Evolutionary conservation across 2,797 vertebrate genomes (phyloP), one percentile per base, ranked within the genome.

Genomic region (Heterohyrax brucei): DNA sequence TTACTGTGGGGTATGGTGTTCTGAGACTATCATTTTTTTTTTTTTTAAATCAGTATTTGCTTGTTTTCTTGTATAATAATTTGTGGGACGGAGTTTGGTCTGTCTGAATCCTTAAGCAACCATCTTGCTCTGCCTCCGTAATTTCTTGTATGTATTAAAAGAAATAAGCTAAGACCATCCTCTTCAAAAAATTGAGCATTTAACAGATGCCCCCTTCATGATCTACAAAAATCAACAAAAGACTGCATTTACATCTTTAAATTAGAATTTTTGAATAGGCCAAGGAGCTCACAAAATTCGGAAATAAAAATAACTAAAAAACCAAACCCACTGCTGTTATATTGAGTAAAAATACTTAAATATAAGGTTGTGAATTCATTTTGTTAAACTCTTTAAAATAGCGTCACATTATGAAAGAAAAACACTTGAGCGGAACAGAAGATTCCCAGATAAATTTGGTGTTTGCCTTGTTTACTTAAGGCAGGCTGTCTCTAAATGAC

Each of bases 111-210:
- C 59, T 61, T 61, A 21, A 18, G 18, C 59, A 21, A 21, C 59
- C 59, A 21, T 61, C 59, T 61, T 61, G 18, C 59, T 59, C 56
- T 61, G 59, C 19, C 18, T 61, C 59, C 59, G 6, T 59, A 59
- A 59, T 61, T 61, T 61, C 19, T 77, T 89, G 33, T 4, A 30
- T 89, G 13, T 70, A 62, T 84, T 66, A 13, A 72, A 84, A 84
- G 24, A 77, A 84, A 78, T 83, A 82, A 83, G 68, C 13, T 30
- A 62, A 84, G 61, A 78, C 22, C 44, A 84, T 70, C 30, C 18
- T 84, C 30, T 77, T 94, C 9, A n/a, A 89, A 94, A 72, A 62
- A 75, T 50, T 84, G 30, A 84, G 59, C 13, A 83, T 18, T 85
- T 44, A 78, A 78, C 19, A 59, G 24, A 5, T 28, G 28, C 1